Evolutionary conservation across 2,113 vertebrate species (phyloP), one percentile per base, ranked within the genome.

Genomic region (Chaetorhynchus papuensis): DNA sequence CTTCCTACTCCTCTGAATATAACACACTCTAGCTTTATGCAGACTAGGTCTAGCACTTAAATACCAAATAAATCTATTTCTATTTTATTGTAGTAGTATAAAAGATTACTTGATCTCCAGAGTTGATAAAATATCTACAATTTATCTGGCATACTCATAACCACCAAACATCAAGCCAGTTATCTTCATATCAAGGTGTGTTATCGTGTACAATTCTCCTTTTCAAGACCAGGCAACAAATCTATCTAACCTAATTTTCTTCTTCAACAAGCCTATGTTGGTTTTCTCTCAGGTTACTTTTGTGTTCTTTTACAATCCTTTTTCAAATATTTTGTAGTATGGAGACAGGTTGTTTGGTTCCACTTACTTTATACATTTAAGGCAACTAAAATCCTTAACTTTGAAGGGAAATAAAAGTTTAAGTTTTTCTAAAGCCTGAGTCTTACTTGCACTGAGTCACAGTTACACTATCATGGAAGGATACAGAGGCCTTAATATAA

Each of bases 11-110:
- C 87, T 95, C 86, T 87, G 80, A 81, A 70, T 86, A 92, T 83
- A 92, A 94, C 30, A 90, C 61, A 95, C 83, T 65, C 37, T 92
- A 92, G 88, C 92, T 96, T 96, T 95, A 94, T 81, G 83, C 88
- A 93, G 92, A 92, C 68, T 83, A n/a, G 57, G 52, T 96, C 72
- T 93, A 95, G 65, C 83, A 93, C 28, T 52, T 82, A 75, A 92
- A 92, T 89, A 94, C 90, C 93, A 95, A 94, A 95, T 90, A 93
- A 88, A 50, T 74, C 81, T 86, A 22, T 69, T 87, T 93, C 82
- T 94, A 41, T 89, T 83, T 77, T 71, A 92, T 45, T 71, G 64
- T 87, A 77, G 85, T 68, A 44, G 54, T 83, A 11, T 80, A 74
- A 83, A 77, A 50, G 82, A 64, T 66, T 2, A 65, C 71, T 94